These are phyloP conservation scores for Pangasianodon hypophthalmus DNA, from an alignment of 2,113 vertebrate species.

Conservation along the genomic window DNA sequence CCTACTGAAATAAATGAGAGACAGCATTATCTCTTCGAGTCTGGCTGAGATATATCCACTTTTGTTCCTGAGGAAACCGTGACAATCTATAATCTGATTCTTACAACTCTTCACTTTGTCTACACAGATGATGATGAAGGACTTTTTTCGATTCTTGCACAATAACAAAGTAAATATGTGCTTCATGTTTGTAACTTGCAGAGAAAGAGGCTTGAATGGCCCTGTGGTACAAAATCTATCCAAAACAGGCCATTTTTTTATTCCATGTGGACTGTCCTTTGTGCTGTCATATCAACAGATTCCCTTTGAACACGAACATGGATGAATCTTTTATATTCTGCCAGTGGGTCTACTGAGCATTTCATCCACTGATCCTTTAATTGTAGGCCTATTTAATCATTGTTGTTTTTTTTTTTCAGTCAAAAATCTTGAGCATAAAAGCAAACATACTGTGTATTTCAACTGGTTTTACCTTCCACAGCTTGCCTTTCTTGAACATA, in stretches of 20 bases:
- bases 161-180: not conserved
- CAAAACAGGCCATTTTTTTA: not conserved
- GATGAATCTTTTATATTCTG: not conserved
- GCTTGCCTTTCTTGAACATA: not conserved
- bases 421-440: not conserved
- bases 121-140: too few relatives aligned
- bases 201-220: not conserved
- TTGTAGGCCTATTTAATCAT: not conserved
- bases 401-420: not conserved
- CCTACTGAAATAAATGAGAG: too few relatives aligned
- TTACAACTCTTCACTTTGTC: too few relatives aligned
- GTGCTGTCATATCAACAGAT: constrained; percentile 10
- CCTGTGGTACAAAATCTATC: constrained; percentile 3
- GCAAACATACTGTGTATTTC: not conserved
- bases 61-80: too few relatives aligned
- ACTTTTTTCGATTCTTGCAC: too few relatives aligned
- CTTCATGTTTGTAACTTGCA: not conserved
- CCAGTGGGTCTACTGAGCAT: not conserved
- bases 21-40: too few relatives aligned
- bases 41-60: too few relatives aligned
- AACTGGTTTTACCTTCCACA: not conserved
- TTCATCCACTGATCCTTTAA: not conserved
- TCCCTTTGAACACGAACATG: constrained; percentile 34
- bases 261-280: constrained; percentile 27
- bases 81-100: too few relatives aligned